Evolutionary conservation across 2,113 vertebrate genomes (phyloP).

Genomic region (Hypomesus transpacificus): DNA sequence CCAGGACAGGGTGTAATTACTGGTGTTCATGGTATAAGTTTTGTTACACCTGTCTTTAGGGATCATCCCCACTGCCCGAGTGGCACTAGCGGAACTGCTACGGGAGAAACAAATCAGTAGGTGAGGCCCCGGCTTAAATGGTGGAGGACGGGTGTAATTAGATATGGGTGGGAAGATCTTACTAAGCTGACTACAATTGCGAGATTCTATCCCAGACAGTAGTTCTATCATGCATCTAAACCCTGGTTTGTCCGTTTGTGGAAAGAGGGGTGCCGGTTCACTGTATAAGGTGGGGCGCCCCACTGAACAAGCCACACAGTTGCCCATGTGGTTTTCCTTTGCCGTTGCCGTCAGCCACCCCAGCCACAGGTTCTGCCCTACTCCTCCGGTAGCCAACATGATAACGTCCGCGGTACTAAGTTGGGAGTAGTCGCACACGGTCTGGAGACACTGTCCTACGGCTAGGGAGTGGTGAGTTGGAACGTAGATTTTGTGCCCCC

Average conservation of each 20-base stretch:
- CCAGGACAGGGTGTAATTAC: background rate
- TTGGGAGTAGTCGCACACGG: background rate
- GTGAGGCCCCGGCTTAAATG: too few species aligned
- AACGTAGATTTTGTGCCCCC: too few species aligned
- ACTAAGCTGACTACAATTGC: background rate
- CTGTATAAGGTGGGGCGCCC: background rate
- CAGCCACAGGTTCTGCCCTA: background rate
- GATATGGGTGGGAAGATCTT: background rate
- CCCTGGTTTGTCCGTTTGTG: background rate
- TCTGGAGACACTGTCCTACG: too few species aligned
- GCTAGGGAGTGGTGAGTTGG: too few species aligned
- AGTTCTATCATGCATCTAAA: background rate
- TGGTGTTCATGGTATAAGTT: too few species aligned
- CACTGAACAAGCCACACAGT: background rate
- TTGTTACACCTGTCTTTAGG: too few species aligned
- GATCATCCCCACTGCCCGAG: too few species aligned
- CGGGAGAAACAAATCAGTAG: too few species aligned
- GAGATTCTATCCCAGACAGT: background rate
- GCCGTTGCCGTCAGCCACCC: background rate
- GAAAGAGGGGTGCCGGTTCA: background rate
- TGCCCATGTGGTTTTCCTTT: background rate
- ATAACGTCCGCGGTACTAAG: background rate
- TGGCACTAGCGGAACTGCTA: too few species aligned
- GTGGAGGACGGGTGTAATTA: background rate
- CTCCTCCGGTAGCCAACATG: too few species aligned